phyloP scores from a whole-genome alignment of 2,888 invertebrate genomes.

The Scaptomyza cyrtandrae region DNA sequence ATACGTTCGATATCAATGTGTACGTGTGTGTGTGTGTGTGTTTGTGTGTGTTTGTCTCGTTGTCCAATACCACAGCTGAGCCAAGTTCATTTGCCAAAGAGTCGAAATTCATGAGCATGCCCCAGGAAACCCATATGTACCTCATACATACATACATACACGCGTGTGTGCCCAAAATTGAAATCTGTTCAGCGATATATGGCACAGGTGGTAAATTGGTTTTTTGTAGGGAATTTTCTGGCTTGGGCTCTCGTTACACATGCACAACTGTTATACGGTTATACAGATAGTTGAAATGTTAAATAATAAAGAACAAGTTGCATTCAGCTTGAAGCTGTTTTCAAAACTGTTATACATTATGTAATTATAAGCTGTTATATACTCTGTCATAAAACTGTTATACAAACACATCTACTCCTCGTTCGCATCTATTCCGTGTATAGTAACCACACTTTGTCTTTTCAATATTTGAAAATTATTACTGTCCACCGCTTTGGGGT shows the following conservation, averaged over 20 bases:
- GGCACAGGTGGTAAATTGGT: conserved; percentile 17
- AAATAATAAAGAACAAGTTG: too few relatives aligned
- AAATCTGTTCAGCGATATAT: conserved; percentile 32
- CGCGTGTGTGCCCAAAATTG: conserved; percentile 50
- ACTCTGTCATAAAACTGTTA: neutral
- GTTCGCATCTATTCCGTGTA: too few relatives aligned
- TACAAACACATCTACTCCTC: neutral
- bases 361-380: conserved; percentile 1
- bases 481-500: conserved; percentile 26
- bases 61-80: conserved; percentile 43
- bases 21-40: neutral
- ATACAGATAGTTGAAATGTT: too few relatives aligned
- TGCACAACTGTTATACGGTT: too few relatives aligned
- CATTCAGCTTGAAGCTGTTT: too few relatives aligned
- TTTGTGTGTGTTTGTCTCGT: neutral
- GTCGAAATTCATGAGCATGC: conserved; percentile 70
- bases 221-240: conserved; percentile 8
- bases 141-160: conserved; percentile 6
- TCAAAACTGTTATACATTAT: neutral
- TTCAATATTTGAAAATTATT: conserved; percentile 52
- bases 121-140: conserved; percentile 13
- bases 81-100: conserved; percentile 60
- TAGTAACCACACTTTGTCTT: conserved; percentile 19
- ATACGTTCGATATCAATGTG: neutral
- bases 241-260: neutral